Evolutionary conservation across 2,888 invertebrate genomes (phyloP), one percentile per base, ranked within the genome.

Genomic region (Eurytoma adleriae): DNA sequence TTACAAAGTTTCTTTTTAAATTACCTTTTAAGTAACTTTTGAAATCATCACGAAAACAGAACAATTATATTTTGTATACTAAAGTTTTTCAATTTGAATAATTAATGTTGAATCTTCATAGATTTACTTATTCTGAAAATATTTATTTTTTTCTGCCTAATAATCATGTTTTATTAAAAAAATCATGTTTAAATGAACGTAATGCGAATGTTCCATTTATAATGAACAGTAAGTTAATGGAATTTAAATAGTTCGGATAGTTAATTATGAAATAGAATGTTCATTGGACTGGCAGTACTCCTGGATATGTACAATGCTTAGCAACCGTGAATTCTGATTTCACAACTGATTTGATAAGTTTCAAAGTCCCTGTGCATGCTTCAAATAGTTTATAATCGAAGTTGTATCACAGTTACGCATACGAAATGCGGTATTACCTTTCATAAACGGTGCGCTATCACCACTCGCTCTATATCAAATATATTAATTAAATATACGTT

Each of bases 301-400:
- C 54, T 52, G 16, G 68, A 54, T 16, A 54, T 54, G n/a, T 54
- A 56, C 27, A 52, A 54, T 24, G 40, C 20, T 12, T 16, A 20
- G 24, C 10, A 24, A 10, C 27, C 30, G 7, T 20, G 54, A 2
- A n/a, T 14, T 52, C 61, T 16, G 62, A 2, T 52, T n/a, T 50
- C 50, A 57, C 54, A 52, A 50, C 30, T 62, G 18, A 62, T 50
- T 72, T 52, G 40, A 52, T 72, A 72, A 72, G 72, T 72, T 72
- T 72, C 27, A 30, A 62, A 72, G 62, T 72, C 72, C 72, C 24
- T 27, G 18, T 48, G 18, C 20, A 54, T 72, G 52, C 52, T 16
- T 62, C 72, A 16, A 52, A 61, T 59, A 61, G 50, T 48, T 62
- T 40, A 62, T 62, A 72, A 61, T 72, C 72, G 52, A 16, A 62